A percentile compares a stretch with the other conserved stretches of the same genome.
Evolutionary conservation across 2,113 vertebrate species (phyloP).

Genomic region (Lepidothrix coronata): DNA sequence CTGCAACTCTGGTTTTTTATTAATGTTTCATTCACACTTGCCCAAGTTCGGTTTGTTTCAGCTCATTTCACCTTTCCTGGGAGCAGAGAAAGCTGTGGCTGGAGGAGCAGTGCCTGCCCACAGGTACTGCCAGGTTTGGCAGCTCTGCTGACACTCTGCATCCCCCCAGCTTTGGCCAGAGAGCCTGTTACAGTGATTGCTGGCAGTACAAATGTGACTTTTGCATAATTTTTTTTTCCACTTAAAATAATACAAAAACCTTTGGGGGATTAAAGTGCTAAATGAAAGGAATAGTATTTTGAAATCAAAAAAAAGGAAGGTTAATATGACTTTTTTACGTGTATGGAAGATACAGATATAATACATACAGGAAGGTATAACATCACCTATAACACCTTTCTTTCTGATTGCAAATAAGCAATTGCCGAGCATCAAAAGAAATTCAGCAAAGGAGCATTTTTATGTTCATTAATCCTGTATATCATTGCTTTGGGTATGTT

Average conservation of each 20-base stretch:
- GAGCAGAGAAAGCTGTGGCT: not conserved
- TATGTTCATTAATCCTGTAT: not conserved
- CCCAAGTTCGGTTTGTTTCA: not conserved
- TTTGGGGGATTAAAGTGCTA: not conserved
- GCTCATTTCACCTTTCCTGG: not conserved
- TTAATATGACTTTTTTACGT: not conserved
- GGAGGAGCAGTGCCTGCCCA: not conserved
- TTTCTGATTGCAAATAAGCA: not conserved
- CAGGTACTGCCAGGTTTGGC: not conserved
- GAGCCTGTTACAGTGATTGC: not conserved
- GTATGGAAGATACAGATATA: not conserved
- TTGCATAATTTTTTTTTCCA: not conserved
- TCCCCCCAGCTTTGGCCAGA: not conserved
- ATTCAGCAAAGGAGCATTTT: not conserved
- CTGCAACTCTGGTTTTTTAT: fast-evolving
- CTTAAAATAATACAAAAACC: not conserved
- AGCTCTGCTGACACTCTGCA: not conserved
- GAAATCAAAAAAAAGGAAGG: not conserved
- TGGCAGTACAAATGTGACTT: not conserved
- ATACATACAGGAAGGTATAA: not conserved
- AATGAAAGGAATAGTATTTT: not conserved
- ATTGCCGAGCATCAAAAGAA: not conserved
- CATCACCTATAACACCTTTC: not conserved
- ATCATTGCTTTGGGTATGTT: not conserved
- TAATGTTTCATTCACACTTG: not conserved